Base-by-base conservation (phyloP, 2,888 invertebrate species). In the Euphydryas editha region DNA sequence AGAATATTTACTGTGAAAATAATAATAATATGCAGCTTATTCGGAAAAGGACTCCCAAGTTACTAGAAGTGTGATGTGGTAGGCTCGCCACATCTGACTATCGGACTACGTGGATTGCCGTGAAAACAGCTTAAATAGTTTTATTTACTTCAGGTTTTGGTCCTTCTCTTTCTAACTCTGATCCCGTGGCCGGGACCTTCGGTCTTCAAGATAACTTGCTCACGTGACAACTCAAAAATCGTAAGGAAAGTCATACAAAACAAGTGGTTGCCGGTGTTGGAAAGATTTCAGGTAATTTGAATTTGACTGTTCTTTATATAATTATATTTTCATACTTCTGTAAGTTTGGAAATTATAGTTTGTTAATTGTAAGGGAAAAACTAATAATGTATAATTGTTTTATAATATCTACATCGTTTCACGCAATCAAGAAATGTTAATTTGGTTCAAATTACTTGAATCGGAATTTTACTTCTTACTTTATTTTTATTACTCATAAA, bases 191-290 rank as follows among this genome's bases (percentile, higher is more conserved):
- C 97, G 82, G 96, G 96, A 80, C 96, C 97, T 68, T 95, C 96
- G 76, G 95, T 97, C 76, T 96, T 97, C 95, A 97, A 96, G 93
- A 95, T 97, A 81, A 95, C 96, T 76, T 97, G 97, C 84, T 96
- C 97, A 78, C 95, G 96, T 94, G 97, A 97, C 94, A 97, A 96
- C 93, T 97, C 97, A 75, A 95, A 97, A 82, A 95, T 97, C 77
- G 97, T 98, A 72, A 94, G 97, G 81, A 97, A 96, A 90, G 95
- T 97, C 73, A 95, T 98, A 79, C 96, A 97, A 88, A 97, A 95
- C 94, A 97, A 97, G 95, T 97, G 98, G 97, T 94, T 96, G 74
- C 98, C 98, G 64, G 96, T 98, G 70, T 92, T 98, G 88, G 97
- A 97, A 82, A 96, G 97, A 86, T 97, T 97, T 93, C 96, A 97